Evolutionary conservation across 2,888 invertebrate species (phyloP).

Genomic region (Resseliella maxima): DNA sequence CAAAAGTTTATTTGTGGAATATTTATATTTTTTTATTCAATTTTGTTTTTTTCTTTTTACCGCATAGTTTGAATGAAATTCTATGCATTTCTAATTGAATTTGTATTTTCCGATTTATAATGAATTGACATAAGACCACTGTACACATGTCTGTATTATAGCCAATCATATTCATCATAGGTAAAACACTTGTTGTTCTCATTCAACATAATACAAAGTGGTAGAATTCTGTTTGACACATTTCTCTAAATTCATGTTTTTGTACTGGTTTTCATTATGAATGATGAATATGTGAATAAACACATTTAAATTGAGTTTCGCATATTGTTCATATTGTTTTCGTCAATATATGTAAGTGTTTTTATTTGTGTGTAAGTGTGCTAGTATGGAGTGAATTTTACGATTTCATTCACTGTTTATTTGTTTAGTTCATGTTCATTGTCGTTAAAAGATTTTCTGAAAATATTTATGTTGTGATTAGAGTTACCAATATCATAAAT

Average conservation of each 20-base stretch:
- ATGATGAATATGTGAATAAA: background rate
- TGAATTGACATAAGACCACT: no score
- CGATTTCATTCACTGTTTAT: background rate
- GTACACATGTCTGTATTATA: no score
- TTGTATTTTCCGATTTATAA: no score
- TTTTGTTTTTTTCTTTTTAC: no score
- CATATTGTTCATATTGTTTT: background rate
- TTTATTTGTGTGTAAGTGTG: background rate
- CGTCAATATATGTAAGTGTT: background rate
- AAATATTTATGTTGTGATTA: constrained; percentile 7
- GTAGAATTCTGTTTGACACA: background rate
- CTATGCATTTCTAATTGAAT: no score
- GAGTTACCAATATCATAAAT: background rate
- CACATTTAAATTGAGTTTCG: background rate
- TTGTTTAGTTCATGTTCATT: background rate
- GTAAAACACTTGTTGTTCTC: constrained; percentile 22
- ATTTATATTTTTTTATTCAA: no score
- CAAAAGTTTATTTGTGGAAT: no score
- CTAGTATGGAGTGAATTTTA: background rate
- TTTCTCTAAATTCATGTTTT: background rate
- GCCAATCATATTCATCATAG: background rate
- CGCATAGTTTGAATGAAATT: no score
- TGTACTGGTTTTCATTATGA: background rate
- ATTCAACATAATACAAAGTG: constrained; percentile 3
- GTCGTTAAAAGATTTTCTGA: constrained; percentile 12